phyloP scores from a whole-genome alignment of 1,140 invertebrate species.

The Temnothorax curvispinosus region DNA sequence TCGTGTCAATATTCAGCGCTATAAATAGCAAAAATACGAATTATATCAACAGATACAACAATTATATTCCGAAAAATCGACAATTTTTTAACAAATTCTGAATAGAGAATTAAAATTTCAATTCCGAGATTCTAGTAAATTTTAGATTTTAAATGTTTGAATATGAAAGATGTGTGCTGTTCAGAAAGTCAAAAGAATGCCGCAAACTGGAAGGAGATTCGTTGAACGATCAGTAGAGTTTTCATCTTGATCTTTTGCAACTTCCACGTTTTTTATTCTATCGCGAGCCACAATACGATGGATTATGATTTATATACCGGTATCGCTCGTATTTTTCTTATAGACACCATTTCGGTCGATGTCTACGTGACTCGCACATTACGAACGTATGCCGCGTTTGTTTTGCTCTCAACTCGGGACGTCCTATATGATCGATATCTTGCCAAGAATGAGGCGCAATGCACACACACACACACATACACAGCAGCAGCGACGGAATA shows the following conservation, averaged over 20 bases:
- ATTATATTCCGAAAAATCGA: not conserved
- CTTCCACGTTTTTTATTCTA: not conserved
- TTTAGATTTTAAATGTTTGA: not conserved
- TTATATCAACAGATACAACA: not conserved
- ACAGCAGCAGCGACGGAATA: not conserved
- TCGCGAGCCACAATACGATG: not conserved
- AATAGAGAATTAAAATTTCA: not conserved
- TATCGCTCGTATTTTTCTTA: slow-evolving; percentile 24
- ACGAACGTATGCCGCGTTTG: not conserved
- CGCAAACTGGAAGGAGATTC: not conserved
- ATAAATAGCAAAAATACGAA: not conserved
- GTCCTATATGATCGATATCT: slow-evolving; percentile 47
- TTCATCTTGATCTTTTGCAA: not conserved
- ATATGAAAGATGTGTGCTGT: not conserved
- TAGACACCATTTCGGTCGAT: not conserved
- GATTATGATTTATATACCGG: slow-evolving; percentile 38
- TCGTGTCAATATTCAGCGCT: not conserved
- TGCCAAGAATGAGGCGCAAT: slow-evolving; percentile 33
- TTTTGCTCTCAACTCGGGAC: not conserved
- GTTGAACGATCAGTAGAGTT: not conserved
- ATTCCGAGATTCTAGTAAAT: not conserved
- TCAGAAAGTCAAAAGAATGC: not conserved
- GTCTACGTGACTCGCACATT: slow-evolving; percentile 24
- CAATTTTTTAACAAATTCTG: not conserved
- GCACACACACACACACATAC: not conserved